Evolutionary conservation across 2,888 invertebrate genomes (phyloP).

Genomic region (Polietes domitor): DNA sequence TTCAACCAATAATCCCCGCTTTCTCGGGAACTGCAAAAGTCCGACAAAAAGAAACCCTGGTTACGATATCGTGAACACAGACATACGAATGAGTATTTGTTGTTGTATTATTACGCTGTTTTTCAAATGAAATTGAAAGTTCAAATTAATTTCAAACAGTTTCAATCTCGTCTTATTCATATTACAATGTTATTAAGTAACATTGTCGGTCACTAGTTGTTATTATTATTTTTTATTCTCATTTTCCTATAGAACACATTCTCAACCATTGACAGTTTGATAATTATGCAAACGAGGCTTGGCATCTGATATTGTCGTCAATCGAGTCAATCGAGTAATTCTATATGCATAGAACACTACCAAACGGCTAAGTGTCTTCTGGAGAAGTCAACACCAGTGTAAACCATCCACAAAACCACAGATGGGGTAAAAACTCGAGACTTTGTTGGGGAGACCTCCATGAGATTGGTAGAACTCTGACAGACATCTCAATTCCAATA

Average conservation of each 20-base stretch:
- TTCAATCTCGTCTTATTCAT: conserved; percentile 28
- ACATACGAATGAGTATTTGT: neutral
- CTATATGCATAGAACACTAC: conserved; percentile 9
- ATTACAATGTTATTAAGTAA: conserved; percentile 22
- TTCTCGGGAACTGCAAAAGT: no score
- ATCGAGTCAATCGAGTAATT: conserved; percentile 8
- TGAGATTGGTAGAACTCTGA: conserved; percentile 1
- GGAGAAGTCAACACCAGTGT: conserved; percentile 4
- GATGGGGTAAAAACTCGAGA: conserved; percentile 2
- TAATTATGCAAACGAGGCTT: conserved; percentile 51
- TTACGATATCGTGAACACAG: neutral
- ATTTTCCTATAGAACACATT: neutral
- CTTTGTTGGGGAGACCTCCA: neutral
- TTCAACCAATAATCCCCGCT: no score
- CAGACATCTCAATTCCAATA: conserved; percentile 39
- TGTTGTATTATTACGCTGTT: conserved; percentile 25
- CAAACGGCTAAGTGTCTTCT: neutral
- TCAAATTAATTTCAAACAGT: conserved; percentile 22
- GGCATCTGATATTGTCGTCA: conserved; percentile 60
- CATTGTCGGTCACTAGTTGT: neutral
- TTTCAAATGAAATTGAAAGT: conserved; percentile 62
- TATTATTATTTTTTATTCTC: neutral
- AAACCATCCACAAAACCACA: conserved; percentile 15
- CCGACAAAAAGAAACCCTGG: no score
- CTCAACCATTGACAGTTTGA: conserved; percentile 37